phyloP scores from a whole-genome alignment of 2,888 invertebrate species.

The Temnothorax rugatulus region DNA sequence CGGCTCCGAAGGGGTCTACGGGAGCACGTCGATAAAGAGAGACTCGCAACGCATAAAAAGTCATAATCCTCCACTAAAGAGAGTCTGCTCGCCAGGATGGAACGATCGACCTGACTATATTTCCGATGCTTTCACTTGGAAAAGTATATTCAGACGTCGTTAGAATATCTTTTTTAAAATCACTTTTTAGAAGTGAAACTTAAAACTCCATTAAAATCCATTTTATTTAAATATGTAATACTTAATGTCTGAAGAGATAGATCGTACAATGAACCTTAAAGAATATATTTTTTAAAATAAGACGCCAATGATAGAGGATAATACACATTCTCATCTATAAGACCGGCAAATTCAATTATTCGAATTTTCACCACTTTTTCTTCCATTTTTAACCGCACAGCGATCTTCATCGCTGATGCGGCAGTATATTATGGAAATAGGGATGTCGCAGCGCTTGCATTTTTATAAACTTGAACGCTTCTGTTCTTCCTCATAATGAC shows the following conservation, averaged over 20 bases:
- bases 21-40: conserved; percentile 47
- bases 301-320: not conserved
- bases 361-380: not conserved
- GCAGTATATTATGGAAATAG: conserved; percentile 52
- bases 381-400: not conserved
- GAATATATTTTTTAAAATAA: not conserved
- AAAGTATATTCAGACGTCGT: conserved; percentile 24
- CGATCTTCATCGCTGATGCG: conserved; percentile 41
- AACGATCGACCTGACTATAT: conserved; percentile 23
- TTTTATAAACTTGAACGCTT: conserved; percentile 55
- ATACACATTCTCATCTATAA: not conserved
- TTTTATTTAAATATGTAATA: conserved; percentile 27
- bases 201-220: not conserved
- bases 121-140: conserved; percentile 8
- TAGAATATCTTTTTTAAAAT: conserved; percentile 8
- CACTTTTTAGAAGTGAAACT: not conserved
- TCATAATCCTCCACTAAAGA: conserved; percentile 53
- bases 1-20: not conserved
- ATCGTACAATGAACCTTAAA: conserved; percentile 1
- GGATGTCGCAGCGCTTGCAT: conserved; percentile 47
- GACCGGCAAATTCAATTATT: conserved; percentile 13
- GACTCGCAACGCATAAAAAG: conserved; percentile 56
- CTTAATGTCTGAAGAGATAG: conserved; percentile 1
- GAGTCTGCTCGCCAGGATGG: conserved; percentile 23
- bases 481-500: conserved; percentile 62